Percentiles rank a stretch among this genome's conserved stretches.
phyloP scores from a whole-genome alignment of 2,797 vertebrate genomes.

The Lemur catta region DNA sequence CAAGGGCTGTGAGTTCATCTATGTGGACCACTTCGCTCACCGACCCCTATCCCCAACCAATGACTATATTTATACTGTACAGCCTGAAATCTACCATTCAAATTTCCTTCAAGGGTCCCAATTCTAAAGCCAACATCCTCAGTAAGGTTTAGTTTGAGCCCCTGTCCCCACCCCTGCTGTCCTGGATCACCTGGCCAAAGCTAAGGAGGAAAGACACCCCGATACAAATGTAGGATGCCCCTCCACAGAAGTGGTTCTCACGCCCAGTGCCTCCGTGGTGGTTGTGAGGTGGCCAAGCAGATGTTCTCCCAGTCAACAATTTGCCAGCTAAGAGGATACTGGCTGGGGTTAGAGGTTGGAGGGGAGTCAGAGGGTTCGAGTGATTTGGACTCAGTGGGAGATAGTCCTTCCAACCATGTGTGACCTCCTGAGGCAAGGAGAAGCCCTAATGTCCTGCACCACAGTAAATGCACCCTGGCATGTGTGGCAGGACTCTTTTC shows the following conservation, averaged over 20 bases:
- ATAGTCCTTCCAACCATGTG: neutral
- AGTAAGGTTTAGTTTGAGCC: neutral
- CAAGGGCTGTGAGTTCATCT: neutral
- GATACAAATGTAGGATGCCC: neutral
- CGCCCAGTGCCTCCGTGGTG: neutral
- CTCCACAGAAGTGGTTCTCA: neutral
- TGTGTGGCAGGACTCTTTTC: neutral
- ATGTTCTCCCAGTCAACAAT: neutral
- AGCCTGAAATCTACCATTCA: neutral
- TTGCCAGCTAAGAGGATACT: neutral
- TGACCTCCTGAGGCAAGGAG: neutral
- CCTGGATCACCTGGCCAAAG: neutral
- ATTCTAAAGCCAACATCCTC: neutral
- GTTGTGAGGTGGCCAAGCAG: neutral
- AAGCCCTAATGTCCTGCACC: neutral
- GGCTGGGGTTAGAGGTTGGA: neutral
- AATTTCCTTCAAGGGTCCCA: neutral
- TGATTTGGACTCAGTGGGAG: neutral
- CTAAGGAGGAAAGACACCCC: neutral
- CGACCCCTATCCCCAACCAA: neutral
- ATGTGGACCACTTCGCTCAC: neutral
- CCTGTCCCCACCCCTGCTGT: neutral
- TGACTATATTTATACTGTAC: neutral
- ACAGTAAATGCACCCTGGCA: accelerated
- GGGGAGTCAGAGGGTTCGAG: neutral